Evolutionary conservation across 2,113 vertebrate genomes (phyloP).

Genomic region (Cyphotilapia sp.): DNA sequence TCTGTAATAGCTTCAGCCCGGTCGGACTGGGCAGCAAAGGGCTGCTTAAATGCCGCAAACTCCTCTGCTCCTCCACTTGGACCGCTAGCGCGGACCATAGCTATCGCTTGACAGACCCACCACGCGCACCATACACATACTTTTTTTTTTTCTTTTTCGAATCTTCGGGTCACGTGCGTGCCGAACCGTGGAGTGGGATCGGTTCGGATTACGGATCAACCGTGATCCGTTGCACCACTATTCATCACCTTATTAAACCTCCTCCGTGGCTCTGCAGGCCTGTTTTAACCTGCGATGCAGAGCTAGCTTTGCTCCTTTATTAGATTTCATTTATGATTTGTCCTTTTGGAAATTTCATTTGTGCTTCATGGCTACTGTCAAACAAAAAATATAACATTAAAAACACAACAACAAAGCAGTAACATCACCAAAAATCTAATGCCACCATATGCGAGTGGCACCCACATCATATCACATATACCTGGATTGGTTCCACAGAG

Average conservation of each 20-base stretch:
- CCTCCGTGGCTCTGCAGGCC: fast-evolving
- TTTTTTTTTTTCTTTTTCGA: not conserved
- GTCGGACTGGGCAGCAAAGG: too few relatives aligned
- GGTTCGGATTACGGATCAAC: too few relatives aligned
- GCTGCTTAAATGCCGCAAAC: too few relatives aligned
- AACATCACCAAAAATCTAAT: not conserved
- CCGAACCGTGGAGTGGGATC: too few relatives aligned
- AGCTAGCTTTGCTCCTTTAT: not conserved
- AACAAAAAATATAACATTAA: fast-evolving
- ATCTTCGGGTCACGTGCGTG: not conserved
- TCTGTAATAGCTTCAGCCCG: too few relatives aligned
- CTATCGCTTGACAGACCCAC: fast-evolving
- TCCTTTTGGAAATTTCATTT: not conserved
- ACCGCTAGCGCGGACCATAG: not conserved
- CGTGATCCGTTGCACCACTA: fast-evolving
- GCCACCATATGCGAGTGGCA: not conserved
- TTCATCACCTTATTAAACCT: not conserved
- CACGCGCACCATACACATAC: not conserved
- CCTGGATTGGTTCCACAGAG: not conserved
- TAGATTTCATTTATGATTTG: not conserved
- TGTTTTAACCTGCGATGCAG: not conserved
- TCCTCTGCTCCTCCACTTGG: too few relatives aligned
- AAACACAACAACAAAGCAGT: not conserved
- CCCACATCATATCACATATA: not conserved
- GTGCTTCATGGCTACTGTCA: not conserved